Evolutionary conservation across 2,888 invertebrate genomes (phyloP), one percentile per base, ranked within the genome.

Genomic region (Drosophila paramelanica): DNA sequence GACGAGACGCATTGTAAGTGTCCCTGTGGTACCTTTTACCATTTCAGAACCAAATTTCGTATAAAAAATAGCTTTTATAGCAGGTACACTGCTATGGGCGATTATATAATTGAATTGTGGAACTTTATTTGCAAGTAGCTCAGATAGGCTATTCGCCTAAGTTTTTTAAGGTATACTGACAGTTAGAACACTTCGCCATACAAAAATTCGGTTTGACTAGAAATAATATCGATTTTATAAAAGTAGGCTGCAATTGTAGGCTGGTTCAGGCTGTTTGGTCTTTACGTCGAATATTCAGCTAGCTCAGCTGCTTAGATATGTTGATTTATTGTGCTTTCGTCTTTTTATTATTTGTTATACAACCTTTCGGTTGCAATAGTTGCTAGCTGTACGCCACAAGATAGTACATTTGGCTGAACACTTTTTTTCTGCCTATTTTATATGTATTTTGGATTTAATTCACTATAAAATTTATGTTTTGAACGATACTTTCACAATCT

Each of bases 1-100:
- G 93, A 97, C 96, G 95, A 97, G 95, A 93, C 96, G 96, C 93
- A 97, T 96, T 93, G 96, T 96, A 95, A 96, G 95, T 92, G 96
- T 96, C 93, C 96, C 96, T 93, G 96, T 96, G 93, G 95, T 96
- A 93, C 96, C 96, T 61, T 69, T 78, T 93, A 96, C 96, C 96
- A 96, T 96, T 81, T 46, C 70, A 57, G 42, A 67, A 67, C 46
- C 27, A 50, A 62, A 39, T 60, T 38, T 45, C 41, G 33, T 64
- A 39, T 71, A 56, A 65, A 52, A 62, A 46, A 23, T n/a, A 50
- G 50, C 42, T 53, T 57, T 23, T 45, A 50, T 14, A 50, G 13
- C 17, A 52, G 23, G 31, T 45, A 20, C 55, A 43, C 46, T 49
- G 31, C 43, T 62, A 39, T 6, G 14, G 13, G 25, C 56, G 42